These are phyloP conservation scores for Dysdera silvatica DNA, from an alignment of 1,140 invertebrate species.

Conservation along the genomic window DNA sequence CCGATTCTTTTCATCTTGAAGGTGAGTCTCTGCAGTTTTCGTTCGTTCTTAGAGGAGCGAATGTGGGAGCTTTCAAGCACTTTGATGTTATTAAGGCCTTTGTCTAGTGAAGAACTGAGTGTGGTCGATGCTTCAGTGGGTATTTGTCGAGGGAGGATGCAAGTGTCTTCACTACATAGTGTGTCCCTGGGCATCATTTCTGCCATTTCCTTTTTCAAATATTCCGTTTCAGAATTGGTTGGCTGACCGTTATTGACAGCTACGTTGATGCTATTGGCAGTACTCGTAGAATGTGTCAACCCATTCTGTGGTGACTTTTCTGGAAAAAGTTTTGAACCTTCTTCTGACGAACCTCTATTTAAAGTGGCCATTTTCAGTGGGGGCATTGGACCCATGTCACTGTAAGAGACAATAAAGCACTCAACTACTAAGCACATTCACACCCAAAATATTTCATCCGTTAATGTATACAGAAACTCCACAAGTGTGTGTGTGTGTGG, in stretches of 20 bases:
- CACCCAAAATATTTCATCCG: too few species aligned
- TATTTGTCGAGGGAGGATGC: background rate
- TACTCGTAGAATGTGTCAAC: background rate
- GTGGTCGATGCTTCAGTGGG: background rate
- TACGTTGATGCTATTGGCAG: background rate
- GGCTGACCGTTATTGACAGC: background rate
- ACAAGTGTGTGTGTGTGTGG: too few species aligned
- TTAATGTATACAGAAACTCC: too few species aligned
- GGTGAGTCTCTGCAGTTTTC: background rate
- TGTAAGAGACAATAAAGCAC: too few species aligned
- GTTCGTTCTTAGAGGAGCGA: background rate
- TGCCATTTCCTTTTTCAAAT: slow-evolving; percentile 10
- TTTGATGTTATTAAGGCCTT: slow-evolving; percentile 44
- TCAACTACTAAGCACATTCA: too few species aligned
- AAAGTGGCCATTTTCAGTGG: too few species aligned
- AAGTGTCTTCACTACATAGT: background rate
- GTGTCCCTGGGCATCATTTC: slow-evolving; percentile 24
- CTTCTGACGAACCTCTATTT: too few species aligned
- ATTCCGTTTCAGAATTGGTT: slow-evolving; percentile 21
- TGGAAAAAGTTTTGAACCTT: background rate
- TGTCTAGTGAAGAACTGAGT: slow-evolving; percentile 48
- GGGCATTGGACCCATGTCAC: too few species aligned
- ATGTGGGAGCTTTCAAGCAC: background rate
- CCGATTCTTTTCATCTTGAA: background rate
- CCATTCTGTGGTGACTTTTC: background rate